These are phyloP conservation scores for Panagrolaimus sp. DNA, from an alignment of 1,140 invertebrate species.

Conservation along the genomic window DNA sequence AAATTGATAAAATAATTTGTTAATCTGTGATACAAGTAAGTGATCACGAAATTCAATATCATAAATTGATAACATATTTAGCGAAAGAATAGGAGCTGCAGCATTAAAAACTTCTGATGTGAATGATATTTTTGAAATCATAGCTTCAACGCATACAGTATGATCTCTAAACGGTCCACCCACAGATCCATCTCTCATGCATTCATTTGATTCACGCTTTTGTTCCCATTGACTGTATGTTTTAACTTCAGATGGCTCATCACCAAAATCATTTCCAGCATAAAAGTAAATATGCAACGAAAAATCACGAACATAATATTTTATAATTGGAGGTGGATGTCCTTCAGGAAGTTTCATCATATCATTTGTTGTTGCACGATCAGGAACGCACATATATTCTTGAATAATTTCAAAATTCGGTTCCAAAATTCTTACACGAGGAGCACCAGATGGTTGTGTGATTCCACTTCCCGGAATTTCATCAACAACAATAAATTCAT, in stretches of 20 bases:
- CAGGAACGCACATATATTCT: constrained; percentile 1
- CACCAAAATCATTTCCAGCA: constrained; percentile 47
- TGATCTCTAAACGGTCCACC: constrained; percentile 42
- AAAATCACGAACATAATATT: constrained; percentile 30
- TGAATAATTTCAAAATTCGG: constrained; percentile 10
- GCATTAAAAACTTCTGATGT: constrained; percentile 24
- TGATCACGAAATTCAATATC: constrained; percentile 46
- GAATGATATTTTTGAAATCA: constrained; percentile 25
- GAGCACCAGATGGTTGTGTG: constrained; percentile 21
- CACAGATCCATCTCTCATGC: constrained; percentile 26
- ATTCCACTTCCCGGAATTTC: constrained; percentile 21
- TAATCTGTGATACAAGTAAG: constrained; percentile 43
- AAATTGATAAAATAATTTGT: constrained; percentile 46
- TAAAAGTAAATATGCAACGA: constrained; percentile 34
- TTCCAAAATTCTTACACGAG: constrained; percentile 18
- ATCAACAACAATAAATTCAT: constrained; percentile 35
- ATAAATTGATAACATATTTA: constrained; percentile 29
- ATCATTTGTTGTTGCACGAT: constrained; percentile 15
- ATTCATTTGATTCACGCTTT: constrained; percentile 13
- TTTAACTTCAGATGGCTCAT: constrained; percentile 26
- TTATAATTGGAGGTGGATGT: constrained; percentile 26
- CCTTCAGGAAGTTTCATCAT: constrained; percentile 17
- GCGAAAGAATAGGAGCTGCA: constrained; percentile 27
- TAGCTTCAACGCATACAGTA: constrained; percentile 37
- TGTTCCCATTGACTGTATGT: constrained; percentile 39